Evolutionary conservation across 2,113 vertebrate genomes (phyloP).

Genomic region (Charadrius vociferus): DNA sequence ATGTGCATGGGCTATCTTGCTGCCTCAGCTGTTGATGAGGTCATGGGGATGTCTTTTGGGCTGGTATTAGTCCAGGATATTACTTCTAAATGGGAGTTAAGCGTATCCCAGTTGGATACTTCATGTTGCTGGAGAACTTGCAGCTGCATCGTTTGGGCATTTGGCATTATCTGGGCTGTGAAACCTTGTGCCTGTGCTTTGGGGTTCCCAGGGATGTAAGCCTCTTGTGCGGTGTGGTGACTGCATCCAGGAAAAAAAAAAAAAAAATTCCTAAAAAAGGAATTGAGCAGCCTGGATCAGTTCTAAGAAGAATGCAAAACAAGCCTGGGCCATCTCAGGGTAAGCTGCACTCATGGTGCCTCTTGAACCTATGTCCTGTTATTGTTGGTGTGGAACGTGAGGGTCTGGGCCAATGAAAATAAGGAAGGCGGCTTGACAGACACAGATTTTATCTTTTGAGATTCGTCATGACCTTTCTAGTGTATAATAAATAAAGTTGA

Average conservation of each 20-base stretch:
- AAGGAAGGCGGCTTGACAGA: slow-evolving; percentile 70
- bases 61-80: not conserved
- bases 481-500: slow-evolving; percentile 65
- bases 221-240: not conserved
- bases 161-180: not conserved
- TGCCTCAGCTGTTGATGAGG: slow-evolving; percentile 2
- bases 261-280: not conserved
- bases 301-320: slow-evolving; percentile 46
- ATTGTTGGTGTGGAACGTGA: slow-evolving; percentile 62
- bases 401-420: slow-evolving; percentile 64
- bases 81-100: not conserved
- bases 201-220: not conserved
- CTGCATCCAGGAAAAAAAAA: not conserved
- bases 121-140: not conserved
- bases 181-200: not conserved
- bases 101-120: not conserved
- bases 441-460: slow-evolving; percentile 70
- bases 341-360: slow-evolving; percentile 51
- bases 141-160: not conserved
- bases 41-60: not conserved
- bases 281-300: not conserved
- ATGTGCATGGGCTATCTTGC: not conserved
- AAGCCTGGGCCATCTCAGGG: slow-evolving; percentile 49
- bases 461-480: slow-evolving; percentile 57
- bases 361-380: slow-evolving; percentile 71